Conservation (phyloP, 2,113 vertebrate species). For the Megaceryle torquata region DNA sequence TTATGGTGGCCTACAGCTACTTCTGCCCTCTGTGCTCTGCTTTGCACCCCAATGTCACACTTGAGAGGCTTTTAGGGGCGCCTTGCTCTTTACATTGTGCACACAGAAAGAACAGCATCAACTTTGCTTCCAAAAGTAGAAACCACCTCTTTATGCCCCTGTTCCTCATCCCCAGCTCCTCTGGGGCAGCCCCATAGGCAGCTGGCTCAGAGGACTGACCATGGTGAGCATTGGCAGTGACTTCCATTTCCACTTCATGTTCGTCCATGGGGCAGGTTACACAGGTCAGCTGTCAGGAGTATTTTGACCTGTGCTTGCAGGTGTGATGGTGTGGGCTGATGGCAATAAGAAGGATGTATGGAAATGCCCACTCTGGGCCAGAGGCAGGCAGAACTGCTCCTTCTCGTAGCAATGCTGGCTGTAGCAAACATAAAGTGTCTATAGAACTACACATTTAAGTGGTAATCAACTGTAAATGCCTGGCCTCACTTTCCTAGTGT, state of each 20-base stretch:
- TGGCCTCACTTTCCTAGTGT: neutral
- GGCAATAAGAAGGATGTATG: neutral
- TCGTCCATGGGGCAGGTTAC: rapidly evolving
- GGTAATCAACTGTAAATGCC: neutral
- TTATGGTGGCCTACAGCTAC: neutral
- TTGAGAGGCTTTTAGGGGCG: neutral
- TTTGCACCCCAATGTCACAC: neutral
- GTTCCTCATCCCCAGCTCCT: neutral
- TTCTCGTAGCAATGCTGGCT: neutral
- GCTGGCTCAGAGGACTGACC: neutral
- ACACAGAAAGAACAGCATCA: neutral
- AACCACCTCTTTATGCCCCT: neutral
- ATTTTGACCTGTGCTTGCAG: neutral
- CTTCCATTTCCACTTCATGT: neutral
- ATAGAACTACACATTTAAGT: neutral
- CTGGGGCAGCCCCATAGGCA: rapidly evolving
- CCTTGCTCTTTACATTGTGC: neutral
- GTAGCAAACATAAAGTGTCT: neutral
- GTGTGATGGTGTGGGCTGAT: rapidly evolving
- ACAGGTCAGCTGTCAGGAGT: neutral
- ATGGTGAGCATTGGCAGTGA: rapidly evolving
- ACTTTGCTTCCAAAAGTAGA: neutral
- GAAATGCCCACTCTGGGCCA: neutral
- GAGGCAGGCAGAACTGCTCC: neutral
- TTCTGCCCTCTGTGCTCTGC: neutral